Base-by-base conservation (phyloP, 2,797 vertebrate species). In the Hypotaenidia philippensis region DNA sequence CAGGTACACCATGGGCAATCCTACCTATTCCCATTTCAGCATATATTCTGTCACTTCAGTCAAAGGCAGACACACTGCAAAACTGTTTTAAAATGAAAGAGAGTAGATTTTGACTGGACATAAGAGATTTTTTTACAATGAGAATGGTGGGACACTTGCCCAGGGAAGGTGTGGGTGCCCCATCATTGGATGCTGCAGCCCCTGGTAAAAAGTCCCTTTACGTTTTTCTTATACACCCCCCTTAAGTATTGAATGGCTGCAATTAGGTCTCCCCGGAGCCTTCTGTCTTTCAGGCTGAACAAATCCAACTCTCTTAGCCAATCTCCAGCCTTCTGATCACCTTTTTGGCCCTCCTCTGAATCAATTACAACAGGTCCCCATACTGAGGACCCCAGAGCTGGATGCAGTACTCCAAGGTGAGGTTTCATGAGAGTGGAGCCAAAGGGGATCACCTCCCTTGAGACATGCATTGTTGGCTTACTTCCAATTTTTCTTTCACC, bases 1-100 rank as follows among this genome's bases (percentile, higher is more conserved):
- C n/a, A 59, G 13, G 3, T 32, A 56, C 0, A 1, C 5, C 3
- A 3, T 15, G 4, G n/a, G 26, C 31, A 61, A n/a, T 38, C 26
- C 26, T 27, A 61, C 14, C 23, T 36, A 10, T 8, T 70, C 44
- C 31, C 36, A 6, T 34, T 61, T 41, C 41, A 41, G 13, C 13
- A 3, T 36, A 17, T 22, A 34, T 50, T 78, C 38, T 76, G 25
- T 59, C 66, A 78, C 29, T 23, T 66, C 41, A 77, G 5, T 26
- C 21, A 22, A 79, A 94, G 44, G 27, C 17, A 29, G 21, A n/a
- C 13, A 32, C 5, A 22, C 4, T 12, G 29, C 5, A 83, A 32
- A 89, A 70, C 2, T 13, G 20, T 49, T 49, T 49, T 25, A 49
- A 49, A 49, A 23, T 49, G 47, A 49, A 49, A 49, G 13, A 49